Evolutionary conservation across 2,113 vertebrate species (phyloP).

Genomic region (Isichthys henryi): DNA sequence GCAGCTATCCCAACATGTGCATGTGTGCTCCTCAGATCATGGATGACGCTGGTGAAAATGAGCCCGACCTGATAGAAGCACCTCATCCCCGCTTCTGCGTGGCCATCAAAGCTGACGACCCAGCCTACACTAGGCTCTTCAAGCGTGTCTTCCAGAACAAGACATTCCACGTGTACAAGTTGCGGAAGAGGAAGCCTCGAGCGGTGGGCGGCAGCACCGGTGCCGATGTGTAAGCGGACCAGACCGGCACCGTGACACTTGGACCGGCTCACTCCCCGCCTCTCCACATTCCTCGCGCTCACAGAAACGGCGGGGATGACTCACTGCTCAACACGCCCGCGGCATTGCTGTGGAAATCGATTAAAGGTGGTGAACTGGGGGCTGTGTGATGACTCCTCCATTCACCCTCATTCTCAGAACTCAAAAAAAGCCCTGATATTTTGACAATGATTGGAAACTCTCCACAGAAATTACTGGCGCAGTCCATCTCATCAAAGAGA

Average conservation of each 20-base stretch:
- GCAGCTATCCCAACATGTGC: not conserved
- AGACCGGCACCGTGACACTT: not conserved
- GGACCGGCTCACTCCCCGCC: not conserved
- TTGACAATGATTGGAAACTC: not conserved
- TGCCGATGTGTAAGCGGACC: slow-evolving; percentile 68
- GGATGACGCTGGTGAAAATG: slow-evolving; percentile 83
- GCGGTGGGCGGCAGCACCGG: not conserved
- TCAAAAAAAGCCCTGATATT: not conserved
- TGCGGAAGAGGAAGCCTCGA: slow-evolving; percentile 36
- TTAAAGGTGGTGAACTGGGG: not conserved
- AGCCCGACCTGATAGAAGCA: slow-evolving; percentile 68
- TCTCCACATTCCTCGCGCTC: not conserved
- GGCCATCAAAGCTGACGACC: slow-evolving; percentile 70
- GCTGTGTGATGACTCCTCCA: not conserved
- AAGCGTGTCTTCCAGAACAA: slow-evolving; percentile 86
- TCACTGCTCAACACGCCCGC: not conserved
- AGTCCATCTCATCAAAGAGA: not conserved
- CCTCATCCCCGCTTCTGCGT: slow-evolving; percentile 85
- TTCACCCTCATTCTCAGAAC: not conserved
- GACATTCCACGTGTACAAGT: slow-evolving; percentile 89
- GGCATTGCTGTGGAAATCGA: not conserved
- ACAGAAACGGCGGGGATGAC: not conserved
- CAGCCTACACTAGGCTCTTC: slow-evolving; percentile 68
- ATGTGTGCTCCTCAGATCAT: slow-evolving; percentile 64
- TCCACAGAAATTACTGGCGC: not conserved